Percentiles rank a stretch among this genome's conserved stretches.
Conservation (phyloP, 30 jellyfish, hydroid and myxozoan genomes). For the Hydractinia symbiolongicarpus region DNA sequence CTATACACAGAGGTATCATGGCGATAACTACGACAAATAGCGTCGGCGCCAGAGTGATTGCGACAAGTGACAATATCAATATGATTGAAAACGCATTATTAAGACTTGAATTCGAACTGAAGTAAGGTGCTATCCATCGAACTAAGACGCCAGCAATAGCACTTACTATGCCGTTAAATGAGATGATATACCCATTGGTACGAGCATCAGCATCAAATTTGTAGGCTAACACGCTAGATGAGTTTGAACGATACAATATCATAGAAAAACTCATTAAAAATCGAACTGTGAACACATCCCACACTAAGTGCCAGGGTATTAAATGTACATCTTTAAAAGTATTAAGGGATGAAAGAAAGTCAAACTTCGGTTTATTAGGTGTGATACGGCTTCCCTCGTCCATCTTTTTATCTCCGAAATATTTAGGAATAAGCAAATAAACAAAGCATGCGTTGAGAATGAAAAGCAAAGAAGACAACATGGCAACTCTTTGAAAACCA, state of each 20-base stretch:
- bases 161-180: constrained; percentile 73
- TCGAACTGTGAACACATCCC: constrained; percentile 67
- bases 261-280: constrained; percentile 65
- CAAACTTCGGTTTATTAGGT: background rate
- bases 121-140: constrained; percentile 48
- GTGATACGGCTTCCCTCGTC: background rate
- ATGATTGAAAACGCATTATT: constrained; percentile 62
- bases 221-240: constrained; percentile 54
- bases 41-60: constrained; percentile 62
- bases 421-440: constrained; percentile 3
- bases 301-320: constrained; percentile 70
- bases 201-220: constrained; percentile 70
- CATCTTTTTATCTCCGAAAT: background rate
- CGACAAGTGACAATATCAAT: constrained; percentile 45
- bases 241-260: constrained; percentile 76
- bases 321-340: constrained; percentile 38
- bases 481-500: constrained; percentile 73
- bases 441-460: constrained; percentile 54
- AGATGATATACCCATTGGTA: constrained; percentile 68
- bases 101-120: constrained; percentile 36
- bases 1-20: constrained; percentile 66
- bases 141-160: constrained; percentile 66
- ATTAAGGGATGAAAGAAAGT: background rate
- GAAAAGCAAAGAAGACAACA: constrained; percentile 56
- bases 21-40: constrained; percentile 38